Percentiles rank a stretch among this genome's conserved stretches.
Conservation (phyloP, 92 coral and sea anemone genomes). For the Ricordea florida region DNA sequence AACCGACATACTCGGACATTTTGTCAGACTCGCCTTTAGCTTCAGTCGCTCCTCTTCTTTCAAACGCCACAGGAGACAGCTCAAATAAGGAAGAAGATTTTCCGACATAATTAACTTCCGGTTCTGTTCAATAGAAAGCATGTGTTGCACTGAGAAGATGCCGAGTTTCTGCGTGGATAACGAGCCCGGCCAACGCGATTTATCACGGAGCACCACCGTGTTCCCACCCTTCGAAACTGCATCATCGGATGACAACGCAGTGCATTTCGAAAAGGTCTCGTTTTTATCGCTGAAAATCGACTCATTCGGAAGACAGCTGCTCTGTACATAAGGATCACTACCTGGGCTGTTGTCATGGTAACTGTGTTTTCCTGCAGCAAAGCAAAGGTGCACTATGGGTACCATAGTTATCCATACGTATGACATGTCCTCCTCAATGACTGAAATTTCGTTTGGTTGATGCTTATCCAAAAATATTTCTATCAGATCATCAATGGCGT, state of each 20-base stretch:
- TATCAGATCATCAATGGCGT: slow-evolving; percentile 51
- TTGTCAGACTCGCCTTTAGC: slow-evolving; percentile 20
- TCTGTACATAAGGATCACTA: no score
- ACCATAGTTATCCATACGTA: slow-evolving; percentile 93
- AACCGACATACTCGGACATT: neutral
- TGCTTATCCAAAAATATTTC: slow-evolving; percentile 53
- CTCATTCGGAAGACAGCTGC: no score
- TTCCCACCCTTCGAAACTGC: neutral
- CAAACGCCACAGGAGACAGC: slow-evolving; percentile 69
- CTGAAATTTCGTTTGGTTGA: slow-evolving; percentile 47
- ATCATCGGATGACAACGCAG: neutral
- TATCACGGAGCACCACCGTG: neutral
- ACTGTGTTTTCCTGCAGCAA: slow-evolving; percentile 55
- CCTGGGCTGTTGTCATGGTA: no score
- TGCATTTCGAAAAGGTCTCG: neutral
- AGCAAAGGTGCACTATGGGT: slow-evolving; percentile 82
- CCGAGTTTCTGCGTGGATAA: slow-evolving; percentile 72
- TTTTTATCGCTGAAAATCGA: no score
- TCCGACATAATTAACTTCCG: slow-evolving; percentile 44
- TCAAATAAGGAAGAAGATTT: slow-evolving; percentile 63
- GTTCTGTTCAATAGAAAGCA: slow-evolving; percentile 49
- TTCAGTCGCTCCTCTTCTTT: neutral
- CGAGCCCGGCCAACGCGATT: slow-evolving; percentile 61
- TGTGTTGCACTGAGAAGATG: slow-evolving; percentile 64
- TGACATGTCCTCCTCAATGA: slow-evolving; percentile 48